Percentiles rank a stretch among this genome's conserved stretches.
phyloP scores from a whole-genome alignment of 2,113 vertebrate species.

The Psilopogon haemacephalus region DNA sequence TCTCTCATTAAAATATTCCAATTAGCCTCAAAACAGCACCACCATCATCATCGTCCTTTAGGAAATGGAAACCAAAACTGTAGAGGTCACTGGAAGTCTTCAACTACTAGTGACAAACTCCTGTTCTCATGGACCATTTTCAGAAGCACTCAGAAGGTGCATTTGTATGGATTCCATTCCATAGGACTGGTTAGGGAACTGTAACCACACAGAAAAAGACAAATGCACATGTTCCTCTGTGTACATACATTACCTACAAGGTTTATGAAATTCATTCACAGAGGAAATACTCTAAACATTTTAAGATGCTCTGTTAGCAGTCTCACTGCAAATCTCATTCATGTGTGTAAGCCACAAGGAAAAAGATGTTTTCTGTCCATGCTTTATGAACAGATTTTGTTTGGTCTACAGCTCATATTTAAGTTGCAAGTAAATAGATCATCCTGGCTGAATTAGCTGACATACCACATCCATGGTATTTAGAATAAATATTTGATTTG shows the following conservation, averaged over 20 bases:
- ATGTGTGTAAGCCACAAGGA: constrained; percentile 17
- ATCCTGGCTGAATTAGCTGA: constrained; percentile 47
- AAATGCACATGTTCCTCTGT: background rate
- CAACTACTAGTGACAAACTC: background rate
- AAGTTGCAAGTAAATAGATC: constrained; percentile 59
- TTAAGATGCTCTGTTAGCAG: constrained; percentile 28
- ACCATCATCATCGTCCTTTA: background rate
- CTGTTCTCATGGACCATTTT: background rate
- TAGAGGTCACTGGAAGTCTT: background rate
- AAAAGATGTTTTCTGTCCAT: constrained; percentile 47
- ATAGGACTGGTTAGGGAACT: background rate
- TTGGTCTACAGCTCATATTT: constrained; percentile 59
- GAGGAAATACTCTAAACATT: constrained; percentile 6
- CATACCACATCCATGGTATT: background rate
- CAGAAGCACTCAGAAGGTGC: background rate
- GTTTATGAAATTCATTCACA: constrained; percentile 20
- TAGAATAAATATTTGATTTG: constrained; percentile 43
- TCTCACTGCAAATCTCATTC: constrained; percentile 11
- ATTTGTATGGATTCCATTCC: background rate
- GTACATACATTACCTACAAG: background rate
- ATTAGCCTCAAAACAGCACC: too few relatives aligned
- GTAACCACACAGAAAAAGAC: background rate
- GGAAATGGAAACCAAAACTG: background rate
- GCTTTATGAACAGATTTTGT: constrained; percentile 61
- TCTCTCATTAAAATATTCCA: too few relatives aligned